These are phyloP conservation scores for Leucoraja erinaceus DNA, from an alignment of 2,113 vertebrate species.

Conservation along the genomic window DNA sequence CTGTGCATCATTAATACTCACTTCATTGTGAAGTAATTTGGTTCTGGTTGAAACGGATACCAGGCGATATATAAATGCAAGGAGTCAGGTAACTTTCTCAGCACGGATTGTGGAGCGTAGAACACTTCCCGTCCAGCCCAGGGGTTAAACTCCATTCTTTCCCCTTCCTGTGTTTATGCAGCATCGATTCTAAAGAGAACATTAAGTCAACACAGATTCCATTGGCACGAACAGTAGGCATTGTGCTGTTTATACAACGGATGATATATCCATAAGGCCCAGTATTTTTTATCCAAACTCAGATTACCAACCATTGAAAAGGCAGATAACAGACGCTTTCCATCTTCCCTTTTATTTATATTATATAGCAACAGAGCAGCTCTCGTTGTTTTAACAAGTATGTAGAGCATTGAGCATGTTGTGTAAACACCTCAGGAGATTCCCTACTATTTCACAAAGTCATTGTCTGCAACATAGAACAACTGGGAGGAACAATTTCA, in stretches of 20 bases:
- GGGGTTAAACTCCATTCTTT: not conserved
- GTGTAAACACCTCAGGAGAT: not conserved
- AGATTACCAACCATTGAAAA: not conserved
- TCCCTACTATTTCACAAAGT: not conserved
- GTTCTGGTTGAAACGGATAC: too few species aligned
- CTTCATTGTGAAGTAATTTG: not conserved
- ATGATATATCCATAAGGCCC: constrained; percentile 1
- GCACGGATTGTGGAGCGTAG: not conserved
- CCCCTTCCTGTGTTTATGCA: not conserved
- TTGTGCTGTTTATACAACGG: not conserved
- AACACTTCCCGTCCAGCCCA: not conserved
- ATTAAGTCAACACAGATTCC: constrained; percentile 10
- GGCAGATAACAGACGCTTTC: constrained; percentile 2
- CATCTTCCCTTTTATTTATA: not conserved
- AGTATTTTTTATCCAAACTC: constrained; percentile 4
- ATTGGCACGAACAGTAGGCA: not conserved
- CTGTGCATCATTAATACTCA: not conserved
- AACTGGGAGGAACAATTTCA: not conserved
- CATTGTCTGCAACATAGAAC: not conserved
- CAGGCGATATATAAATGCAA: not conserved
- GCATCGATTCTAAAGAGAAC: not conserved
- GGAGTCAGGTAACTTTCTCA: not conserved
- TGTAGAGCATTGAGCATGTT: too few species aligned
- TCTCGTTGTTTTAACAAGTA: not conserved
- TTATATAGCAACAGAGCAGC: not conserved